Evolutionary conservation across 1,140 invertebrate species (phyloP).

Genomic region (Nixonia krombeini): DNA sequence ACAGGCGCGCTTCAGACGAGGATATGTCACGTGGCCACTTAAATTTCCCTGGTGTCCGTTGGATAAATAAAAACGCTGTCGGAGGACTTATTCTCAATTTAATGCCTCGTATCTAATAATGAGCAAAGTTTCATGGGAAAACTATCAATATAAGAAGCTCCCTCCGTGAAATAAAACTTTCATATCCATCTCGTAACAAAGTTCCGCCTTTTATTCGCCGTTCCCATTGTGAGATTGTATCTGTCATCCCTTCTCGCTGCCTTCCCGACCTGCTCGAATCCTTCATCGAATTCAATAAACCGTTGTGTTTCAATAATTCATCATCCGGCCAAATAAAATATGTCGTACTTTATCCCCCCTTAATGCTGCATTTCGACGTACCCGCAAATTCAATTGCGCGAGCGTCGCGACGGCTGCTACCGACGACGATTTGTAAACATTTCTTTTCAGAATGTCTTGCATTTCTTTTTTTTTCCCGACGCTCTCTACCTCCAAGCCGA

Average conservation of each 20-base stretch:
- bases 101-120: background rate
- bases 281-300: slow-evolving; percentile 9
- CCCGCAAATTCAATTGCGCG: too few species aligned
- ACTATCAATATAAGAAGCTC: background rate
- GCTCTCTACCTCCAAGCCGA: too few species aligned
- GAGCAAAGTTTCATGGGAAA: background rate
- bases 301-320: slow-evolving; percentile 2
- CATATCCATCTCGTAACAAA: slow-evolving; percentile 12
- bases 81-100: slow-evolving; percentile 2
- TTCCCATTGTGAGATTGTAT: slow-evolving; percentile 9
- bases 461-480: too few species aligned
- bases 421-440: too few species aligned
- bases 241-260: slow-evolving; percentile 7
- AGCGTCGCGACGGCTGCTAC: too few species aligned
- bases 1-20: too few species aligned
- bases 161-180: slow-evolving; percentile 8
- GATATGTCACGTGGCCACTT: too few species aligned
- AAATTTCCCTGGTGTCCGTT: too few species aligned
- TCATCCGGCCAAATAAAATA: slow-evolving; percentile 1
- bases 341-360: background rate
- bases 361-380: too few species aligned
- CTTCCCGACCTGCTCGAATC: background rate
- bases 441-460: too few species aligned
- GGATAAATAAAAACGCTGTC: too few species aligned
- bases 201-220: slow-evolving; percentile 6